Base-by-base conservation (phyloP, 2,888 invertebrate species). In the Minunthozetes semirufus region DNA sequence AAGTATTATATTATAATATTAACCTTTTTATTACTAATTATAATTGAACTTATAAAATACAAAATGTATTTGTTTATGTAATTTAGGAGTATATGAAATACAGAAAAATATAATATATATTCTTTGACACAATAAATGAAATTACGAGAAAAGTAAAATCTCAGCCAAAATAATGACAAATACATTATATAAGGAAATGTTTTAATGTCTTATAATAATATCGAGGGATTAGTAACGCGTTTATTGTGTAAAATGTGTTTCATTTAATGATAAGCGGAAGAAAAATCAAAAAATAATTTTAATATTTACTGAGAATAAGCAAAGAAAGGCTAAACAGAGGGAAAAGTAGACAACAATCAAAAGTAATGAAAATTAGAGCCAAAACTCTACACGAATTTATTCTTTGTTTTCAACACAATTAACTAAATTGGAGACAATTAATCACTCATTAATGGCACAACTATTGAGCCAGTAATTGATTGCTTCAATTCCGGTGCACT, bases 191-290 rank as follows among this genome's bases (percentile, higher is more conserved):
- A 33, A 61, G 61, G 61, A 61, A 61, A 61, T 61, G 29, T n/a
- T n/a, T n/a, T n/a, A n/a, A n/a, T n/a, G n/a, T n/a, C n/a, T n/a
- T 61, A 22, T 15, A 27, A 61, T 61, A 61, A 22, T 22, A 27
- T 53, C 6, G 6, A 17, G 22, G 19, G n/a, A 61, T 27, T 25
- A 61, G 29, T 61, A 61, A 61, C 61, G 61, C 61, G 17, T 61
- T 61, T 29, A 61, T 61, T 61, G 61, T 61, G 61, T 17, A 6
- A 27, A 61, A 61, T 13, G 27, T 27, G 27, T 59, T 59, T 59
- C 59, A 61, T 61, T 61, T 61, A 27, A 61, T 61, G 29, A 61
- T 27, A 22, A 53, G 27, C 61, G 61, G 61, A 61, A 61, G 61
- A 61, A 27, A 53, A n/a, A 17, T 5, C 48, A 48, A 13, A 19